Evolutionary conservation across 2,888 invertebrate genomes (phyloP).

Genomic region (Andrena fulva): DNA sequence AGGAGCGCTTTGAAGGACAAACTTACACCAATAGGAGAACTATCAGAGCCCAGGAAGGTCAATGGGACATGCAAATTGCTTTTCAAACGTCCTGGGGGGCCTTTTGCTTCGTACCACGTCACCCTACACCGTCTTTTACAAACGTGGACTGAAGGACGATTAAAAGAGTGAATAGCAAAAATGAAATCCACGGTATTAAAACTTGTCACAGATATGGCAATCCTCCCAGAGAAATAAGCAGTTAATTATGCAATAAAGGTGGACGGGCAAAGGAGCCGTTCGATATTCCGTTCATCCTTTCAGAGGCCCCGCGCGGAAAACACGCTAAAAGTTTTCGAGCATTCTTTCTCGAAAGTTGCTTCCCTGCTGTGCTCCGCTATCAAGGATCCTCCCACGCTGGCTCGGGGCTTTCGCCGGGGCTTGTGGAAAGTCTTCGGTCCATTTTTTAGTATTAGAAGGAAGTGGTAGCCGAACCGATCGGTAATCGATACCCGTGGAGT

Average conservation of each 20-base stretch:
- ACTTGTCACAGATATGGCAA: too few relatives aligned
- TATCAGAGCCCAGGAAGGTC: constrained; percentile 59
- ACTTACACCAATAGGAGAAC: constrained; percentile 77
- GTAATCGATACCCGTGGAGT: constrained; percentile 68
- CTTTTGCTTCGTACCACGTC: constrained; percentile 48
- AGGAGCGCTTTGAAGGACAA: constrained; percentile 73
- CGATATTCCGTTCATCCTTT: constrained; percentile 2
- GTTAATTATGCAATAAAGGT: constrained; percentile 2
- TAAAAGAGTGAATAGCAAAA: too few relatives aligned
- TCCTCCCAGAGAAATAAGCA: too few relatives aligned
- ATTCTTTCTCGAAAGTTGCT: constrained; percentile 29
- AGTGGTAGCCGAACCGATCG: constrained; percentile 62
- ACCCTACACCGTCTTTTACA: background rate
- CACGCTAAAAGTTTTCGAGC: constrained; percentile 12
- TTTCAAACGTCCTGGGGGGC: constrained; percentile 72
- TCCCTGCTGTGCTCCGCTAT: constrained; percentile 11
- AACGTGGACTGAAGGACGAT: too few relatives aligned
- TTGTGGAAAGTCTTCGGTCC: constrained; percentile 59
- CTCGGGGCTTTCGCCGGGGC: constrained; percentile 42
- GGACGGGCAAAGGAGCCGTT: background rate
- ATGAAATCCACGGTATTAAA: too few relatives aligned
- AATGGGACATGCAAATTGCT: constrained; percentile 77
- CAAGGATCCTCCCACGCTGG: constrained; percentile 51
- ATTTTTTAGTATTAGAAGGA: constrained; percentile 71
- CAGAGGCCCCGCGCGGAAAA: background rate